Conservation (phyloP, 1,140 invertebrate genomes). For the Saccostrea cuccullata region DNA sequence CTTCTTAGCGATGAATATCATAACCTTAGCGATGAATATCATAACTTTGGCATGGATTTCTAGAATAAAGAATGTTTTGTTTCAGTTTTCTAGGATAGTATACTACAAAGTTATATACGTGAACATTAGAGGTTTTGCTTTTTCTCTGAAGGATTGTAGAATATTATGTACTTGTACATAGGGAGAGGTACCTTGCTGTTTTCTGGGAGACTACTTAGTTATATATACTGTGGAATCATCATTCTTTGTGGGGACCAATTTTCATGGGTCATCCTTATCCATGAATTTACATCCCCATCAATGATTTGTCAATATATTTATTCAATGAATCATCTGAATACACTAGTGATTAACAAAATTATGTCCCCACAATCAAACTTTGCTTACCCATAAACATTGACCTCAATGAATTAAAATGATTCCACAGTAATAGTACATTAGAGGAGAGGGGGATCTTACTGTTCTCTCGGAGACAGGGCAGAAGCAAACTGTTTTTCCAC, state of each 20-base stretch:
- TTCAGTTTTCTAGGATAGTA: slow-evolving; percentile 21
- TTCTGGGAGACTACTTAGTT: slow-evolving; percentile 52
- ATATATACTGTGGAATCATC: too few relatives aligned
- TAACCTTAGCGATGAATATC: not conserved
- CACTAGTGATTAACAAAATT: too few relatives aligned
- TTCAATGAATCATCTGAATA: too few relatives aligned
- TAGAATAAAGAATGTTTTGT: not conserved
- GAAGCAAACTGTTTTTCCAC: slow-evolving; percentile 73
- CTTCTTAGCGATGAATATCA: slow-evolving; percentile 8
- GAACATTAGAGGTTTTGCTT: too few relatives aligned
- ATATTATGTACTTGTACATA: not conserved
- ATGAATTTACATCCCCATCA: too few relatives aligned
- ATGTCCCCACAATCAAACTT: too few relatives aligned
- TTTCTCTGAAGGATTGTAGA: too few relatives aligned
- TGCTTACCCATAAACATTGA: too few relatives aligned
- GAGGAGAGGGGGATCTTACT: slow-evolving; percentile 3
- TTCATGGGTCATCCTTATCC: too few relatives aligned
- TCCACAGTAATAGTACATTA: not conserved
- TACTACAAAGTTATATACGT: too few relatives aligned
- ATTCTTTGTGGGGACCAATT: too few relatives aligned
- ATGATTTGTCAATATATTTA: too few relatives aligned
- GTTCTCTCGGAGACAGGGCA: slow-evolving; percentile 61
- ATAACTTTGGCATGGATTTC: not conserved
- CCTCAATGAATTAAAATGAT: not conserved
- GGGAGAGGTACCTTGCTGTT: not conserved